Conservation (phyloP, 2,888 invertebrate species). For the Neria commutata region DNA sequence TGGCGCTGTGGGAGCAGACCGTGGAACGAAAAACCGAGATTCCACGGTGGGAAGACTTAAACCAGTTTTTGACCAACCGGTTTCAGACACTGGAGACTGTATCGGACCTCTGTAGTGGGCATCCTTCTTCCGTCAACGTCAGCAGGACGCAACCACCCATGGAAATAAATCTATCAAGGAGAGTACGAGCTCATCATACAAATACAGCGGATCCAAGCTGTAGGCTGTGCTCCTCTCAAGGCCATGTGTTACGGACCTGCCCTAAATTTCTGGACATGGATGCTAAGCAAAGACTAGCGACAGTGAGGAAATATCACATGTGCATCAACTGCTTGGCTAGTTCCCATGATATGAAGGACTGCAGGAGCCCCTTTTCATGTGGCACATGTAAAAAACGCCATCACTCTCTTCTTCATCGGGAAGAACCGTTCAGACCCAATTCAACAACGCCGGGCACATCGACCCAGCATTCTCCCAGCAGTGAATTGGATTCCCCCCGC, state of each 20-base stretch:
- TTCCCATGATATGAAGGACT: conserved; percentile 6
- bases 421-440: no score
- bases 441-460: no score
- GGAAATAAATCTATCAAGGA: conserved; percentile 1
- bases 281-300: not conserved
- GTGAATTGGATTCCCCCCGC: no score
- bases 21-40: conserved; percentile 10
- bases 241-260: conserved; percentile 23
- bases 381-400: conserved; percentile 8
- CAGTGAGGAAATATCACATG: not conserved
- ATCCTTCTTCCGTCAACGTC: not conserved
- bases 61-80: conserved; percentile 14
- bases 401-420: conserved; percentile 11
- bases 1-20: conserved; percentile 20
- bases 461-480: conserved; percentile 10
- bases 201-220: conserved; percentile 4
- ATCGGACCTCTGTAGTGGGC: not conserved
- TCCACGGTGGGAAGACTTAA: conserved; percentile 15
- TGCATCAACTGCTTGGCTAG: no score
- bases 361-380: conserved; percentile 9
- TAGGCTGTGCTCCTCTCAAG: conserved; percentile 14
- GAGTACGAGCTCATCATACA: no score
- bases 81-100: conserved; percentile 9
- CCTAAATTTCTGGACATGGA: conserved; percentile 13
- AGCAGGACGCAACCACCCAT: not conserved